Base-by-base conservation (phyloP, 37 sponge, comb jelly and placozoan species). In the Diacarnus erythraeanus region DNA sequence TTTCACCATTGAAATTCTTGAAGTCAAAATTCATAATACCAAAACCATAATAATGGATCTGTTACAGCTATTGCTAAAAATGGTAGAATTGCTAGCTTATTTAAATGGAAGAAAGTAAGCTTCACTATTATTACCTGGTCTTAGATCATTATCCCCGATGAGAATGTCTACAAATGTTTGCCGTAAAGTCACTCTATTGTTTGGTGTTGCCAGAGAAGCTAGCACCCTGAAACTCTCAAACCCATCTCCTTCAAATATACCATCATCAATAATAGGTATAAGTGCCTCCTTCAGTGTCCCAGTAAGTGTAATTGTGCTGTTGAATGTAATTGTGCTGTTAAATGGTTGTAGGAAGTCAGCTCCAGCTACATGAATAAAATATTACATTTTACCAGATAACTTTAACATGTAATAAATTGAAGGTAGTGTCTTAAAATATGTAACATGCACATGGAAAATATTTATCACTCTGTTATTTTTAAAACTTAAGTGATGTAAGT, bases 111-210 rank as follows among this genome's bases (percentile, higher is more conserved):
- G 22, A 27, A 42, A 54, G 37, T 26, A 1, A 22, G 54, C 5
- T 22, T 2, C 27, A 42, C 25, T 41, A 20, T 10, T 2, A 29
- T 56, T 36, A 76, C 77, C 61, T 59, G 77, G 77, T 76, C 77
- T 76, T 23, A 42, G 60, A 37, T 76, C 77, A 76, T 76, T 76
- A 27, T 76, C 77, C 60, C 39, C 61, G 5, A 76, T 76, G 20
- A 3, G 2, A 12, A 76, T 34, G 20, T 38, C 39, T 2, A 37
- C 22, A 38, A 31, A 6, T 12, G 40, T 30, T 31, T 34, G 22
- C 22, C 38, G 42, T 33, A 40, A 21, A 17, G 61, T 34, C 9
- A 76, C 61, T 31, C 74, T 74, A 5, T 25, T 57, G 35, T 35
- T 40, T 20, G 23, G 42, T 22, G 36, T 51, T 41, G 47, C 57